Evolutionary conservation across 2,888 invertebrate genomes (phyloP), one percentile per base, ranked within the genome.

Genomic region (Liodrosophila aerea): DNA sequence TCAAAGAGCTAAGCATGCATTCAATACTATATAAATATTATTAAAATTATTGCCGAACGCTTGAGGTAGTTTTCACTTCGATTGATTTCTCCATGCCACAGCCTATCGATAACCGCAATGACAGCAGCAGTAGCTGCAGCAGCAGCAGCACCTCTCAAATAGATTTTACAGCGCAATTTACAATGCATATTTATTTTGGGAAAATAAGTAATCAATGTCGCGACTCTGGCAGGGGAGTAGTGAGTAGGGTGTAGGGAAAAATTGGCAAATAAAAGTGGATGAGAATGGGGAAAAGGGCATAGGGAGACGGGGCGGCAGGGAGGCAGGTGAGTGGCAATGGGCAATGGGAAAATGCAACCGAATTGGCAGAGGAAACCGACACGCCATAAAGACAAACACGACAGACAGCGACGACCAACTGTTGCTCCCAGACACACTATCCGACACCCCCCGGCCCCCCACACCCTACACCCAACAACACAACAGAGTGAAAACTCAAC

Each of bases 131-230:
- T 13, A 3, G 9, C 16, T 15, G 16, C 40, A 31, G 39, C 31
- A 47, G 50, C 39, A 51, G 46, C 27, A 57, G 64, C 66, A 36
- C 18, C 59, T 50, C 45, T 51, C 51, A 73, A 73, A 69, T 68
- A 52, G 62, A 63, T 68, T 68, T 67, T 62, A 16, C 68, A 56
- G 45, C 46, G 64, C 85, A 85, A 82, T 85, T 78, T 76, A 63
- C 85, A 85, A 80, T 85, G 84, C 85, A 85, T 80, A 85, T 80
- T 80, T 85, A 85, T 85, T 73, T 74, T 85, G 85, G 81, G 78
- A 80, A 80, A 80, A 80, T 80, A 80, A 83, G 84, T 80, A 80
- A 80, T 80, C 78, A 80, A 80, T 83, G 78, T 40, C 46, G 9
- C 11, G 16, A 18, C 9, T 9, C 16, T n/a, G 41, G 18, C 2